Evolutionary conservation across 1,140 invertebrate species (phyloP), one percentile per base, ranked within the genome.

Genomic region (Uloborus diversus): DNA sequence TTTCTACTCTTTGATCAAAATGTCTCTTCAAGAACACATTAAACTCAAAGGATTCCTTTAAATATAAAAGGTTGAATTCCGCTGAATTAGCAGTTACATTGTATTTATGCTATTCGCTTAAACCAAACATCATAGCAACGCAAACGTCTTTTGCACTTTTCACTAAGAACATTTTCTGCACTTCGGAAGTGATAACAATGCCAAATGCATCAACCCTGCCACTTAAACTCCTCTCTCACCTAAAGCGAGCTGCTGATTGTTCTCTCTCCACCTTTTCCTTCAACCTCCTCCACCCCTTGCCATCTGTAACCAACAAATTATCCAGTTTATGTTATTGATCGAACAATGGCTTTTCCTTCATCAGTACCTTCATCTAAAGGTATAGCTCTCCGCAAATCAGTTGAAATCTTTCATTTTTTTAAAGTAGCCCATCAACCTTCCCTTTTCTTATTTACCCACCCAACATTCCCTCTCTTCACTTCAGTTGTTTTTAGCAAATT

Each of bases 271-370:
- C 57, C 71, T 64, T 75, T 73, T 35, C 53, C 33, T 28, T 14
- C 33, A 7, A 57, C 59, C 27, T 25, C 59, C 59, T 23, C 42
- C 20, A 30, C 51, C 69, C 56, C 33, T 64, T n/a, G 20, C 71
- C 27, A 42, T 53, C 53, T 25, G 42, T 49, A 49, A 56, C 57
- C 57, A 47, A 75, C 71, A 75, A 75, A 75, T 75, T 75, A 75
- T 59, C 71, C 71, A 75, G 71, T 75, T 75, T 75, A 42, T 37
- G 71, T 75, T 75, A 75, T 75, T 75, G 71, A 75, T 75, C 71
- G 71, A 75, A 7, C 71, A 62, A 75, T 75, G 71, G 71, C 71
- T 75, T 75, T 75, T 75, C 69, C 14, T 59, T 64, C 71, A 75
- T 75, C 71, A 75, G 28, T 59, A 64, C 61, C 61, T 64, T 57